Conservation (phyloP, 2,113 vertebrate genomes). For the Argyrosomus japonicus region DNA sequence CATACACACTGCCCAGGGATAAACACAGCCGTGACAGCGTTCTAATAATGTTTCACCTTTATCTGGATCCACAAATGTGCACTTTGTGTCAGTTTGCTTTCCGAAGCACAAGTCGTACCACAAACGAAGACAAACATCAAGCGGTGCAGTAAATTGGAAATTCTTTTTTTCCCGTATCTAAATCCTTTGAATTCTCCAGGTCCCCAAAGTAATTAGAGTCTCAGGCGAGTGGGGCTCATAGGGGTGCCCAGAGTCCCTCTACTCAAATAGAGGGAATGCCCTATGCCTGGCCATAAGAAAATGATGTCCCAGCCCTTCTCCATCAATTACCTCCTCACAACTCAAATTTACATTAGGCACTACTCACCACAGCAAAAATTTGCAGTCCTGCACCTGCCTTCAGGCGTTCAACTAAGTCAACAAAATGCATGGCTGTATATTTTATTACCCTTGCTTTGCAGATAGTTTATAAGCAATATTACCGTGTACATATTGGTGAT, state of each 20-base stretch:
- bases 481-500: slow-evolving; percentile 37
- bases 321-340: slow-evolving; percentile 75
- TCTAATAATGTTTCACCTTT: slow-evolving; percentile 85
- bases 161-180: slow-evolving; percentile 75
- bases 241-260: slow-evolving; percentile 74
- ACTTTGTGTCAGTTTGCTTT: slow-evolving; percentile 80
- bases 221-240: slow-evolving; percentile 79
- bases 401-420: slow-evolving; percentile 40
- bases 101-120: slow-evolving; percentile 67
- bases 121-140: slow-evolving; percentile 85
- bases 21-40: slow-evolving; percentile 74
- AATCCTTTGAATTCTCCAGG: slow-evolving; percentile 87
- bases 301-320: slow-evolving; percentile 74
- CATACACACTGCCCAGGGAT: slow-evolving; percentile 72
- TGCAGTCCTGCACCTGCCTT: slow-evolving; percentile 42
- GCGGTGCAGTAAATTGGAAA: slow-evolving; percentile 86
- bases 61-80: slow-evolving; percentile 82
- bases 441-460: slow-evolving; percentile 57
- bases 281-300: slow-evolving; percentile 67
- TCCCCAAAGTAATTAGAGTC: slow-evolving; percentile 89
- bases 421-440: slow-evolving; percentile 56
- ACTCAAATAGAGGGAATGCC: slow-evolving; percentile 80
- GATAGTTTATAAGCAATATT: slow-evolving; percentile 26
- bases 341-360: slow-evolving; percentile 68
- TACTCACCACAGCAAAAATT: slow-evolving; percentile 36